These are phyloP conservation scores for Embidobia sp. DNA, from an alignment of 2,888 invertebrate genomes.

Conservation along the genomic window DNA sequence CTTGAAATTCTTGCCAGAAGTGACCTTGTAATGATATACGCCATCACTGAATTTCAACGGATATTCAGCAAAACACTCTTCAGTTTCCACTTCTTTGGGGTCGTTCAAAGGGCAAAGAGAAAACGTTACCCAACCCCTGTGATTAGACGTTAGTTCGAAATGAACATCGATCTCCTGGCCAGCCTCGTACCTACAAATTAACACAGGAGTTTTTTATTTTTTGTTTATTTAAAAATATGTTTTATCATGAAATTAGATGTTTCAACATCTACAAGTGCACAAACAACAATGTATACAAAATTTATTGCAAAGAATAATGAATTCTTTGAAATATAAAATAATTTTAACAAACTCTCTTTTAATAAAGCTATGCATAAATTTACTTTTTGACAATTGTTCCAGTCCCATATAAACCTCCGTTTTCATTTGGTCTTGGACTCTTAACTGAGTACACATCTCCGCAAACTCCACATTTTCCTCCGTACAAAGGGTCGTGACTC, in stretches of 20 bases:
- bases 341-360: background rate
- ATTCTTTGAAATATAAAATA: background rate
- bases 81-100: conserved; percentile 26
- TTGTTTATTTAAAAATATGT: background rate
- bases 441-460: conserved; percentile 82
- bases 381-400: conserved; percentile 82
- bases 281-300: background rate
- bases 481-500: conserved; percentile 47
- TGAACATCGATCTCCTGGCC: conserved; percentile 8
- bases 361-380: too few species aligned
- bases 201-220: conserved; percentile 3
- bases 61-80: conserved; percentile 36
- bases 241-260: background rate
- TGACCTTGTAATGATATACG: background rate
- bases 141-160: conserved; percentile 28
- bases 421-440: conserved; percentile 83
- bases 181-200: conserved; percentile 28
- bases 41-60: conserved; percentile 23
- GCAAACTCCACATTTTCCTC: conserved; percentile 83
- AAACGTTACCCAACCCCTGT: conserved; percentile 20
- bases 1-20: conserved; percentile 4
- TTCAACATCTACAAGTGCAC: background rate
- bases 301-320: too few species aligned
- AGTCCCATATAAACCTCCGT: conserved; percentile 83
- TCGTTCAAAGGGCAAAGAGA: conserved; percentile 27